Evolutionary conservation across 1,140 invertebrate species (phyloP), one percentile per base, ranked within the genome.

Genomic region (Nasonia giraulti): DNA sequence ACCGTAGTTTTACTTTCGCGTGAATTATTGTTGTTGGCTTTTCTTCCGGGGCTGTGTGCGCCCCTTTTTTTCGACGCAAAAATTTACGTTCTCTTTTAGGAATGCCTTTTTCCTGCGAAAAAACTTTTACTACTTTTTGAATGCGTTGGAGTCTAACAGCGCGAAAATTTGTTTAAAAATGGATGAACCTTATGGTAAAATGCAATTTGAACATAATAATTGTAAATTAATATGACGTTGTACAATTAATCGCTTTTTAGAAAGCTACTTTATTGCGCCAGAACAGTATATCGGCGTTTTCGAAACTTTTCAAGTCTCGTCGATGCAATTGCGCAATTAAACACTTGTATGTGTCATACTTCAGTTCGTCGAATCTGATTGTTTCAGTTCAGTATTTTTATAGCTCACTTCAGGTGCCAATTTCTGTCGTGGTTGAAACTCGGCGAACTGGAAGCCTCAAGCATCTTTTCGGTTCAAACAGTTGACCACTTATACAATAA

Each of bases 381-480:
- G 37, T 12, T 71, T 71, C 27, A 71, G 14, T 1, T 44, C 17
- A 20, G 4, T 37, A 37, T 37, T 4, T 37, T 37, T 80, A 17
- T 20, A 80, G 68, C 47, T 80, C 37, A 80, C 37, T 27, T 80
- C 40, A 47, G 37, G 47, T n/a, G 17, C 2, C 50, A 37, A 71
- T 80, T 80, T 80, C 23, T 27, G 69, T 69, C 69, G 33, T 27
- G n/a, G 23, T 14, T 71, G 4, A 71, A 69, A 37, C 66, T 80
- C 14, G 11, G 33, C 11, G 44, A 69, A 69, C 33, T 33, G 0
- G 31, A 37, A 79, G 14, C 50, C 50, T 55, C 50, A 55, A 55
- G 14, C 50, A 17, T 12, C 17, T 55, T 20, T 55, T 14, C 50
- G 17, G 14, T 55, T 17, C 12, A 20, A 55, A 55, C 14, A 4